phyloP scores from a whole-genome alignment of 1,140 invertebrate genomes.

The Pseudobourletiella spinata region DNA sequence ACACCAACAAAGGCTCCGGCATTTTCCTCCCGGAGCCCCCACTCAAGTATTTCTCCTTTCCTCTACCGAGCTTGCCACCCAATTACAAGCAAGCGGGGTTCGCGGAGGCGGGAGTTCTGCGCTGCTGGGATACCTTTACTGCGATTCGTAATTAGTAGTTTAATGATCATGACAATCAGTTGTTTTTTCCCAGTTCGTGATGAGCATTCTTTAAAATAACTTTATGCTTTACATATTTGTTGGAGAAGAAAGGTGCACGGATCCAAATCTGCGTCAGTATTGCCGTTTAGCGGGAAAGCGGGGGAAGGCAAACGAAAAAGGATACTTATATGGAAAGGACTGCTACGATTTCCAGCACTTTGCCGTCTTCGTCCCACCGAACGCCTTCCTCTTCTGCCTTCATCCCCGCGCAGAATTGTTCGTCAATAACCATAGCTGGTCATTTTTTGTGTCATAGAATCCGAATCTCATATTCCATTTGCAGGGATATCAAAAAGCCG shows the following conservation, averaged over 20 bases:
- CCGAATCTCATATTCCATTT: not conserved
- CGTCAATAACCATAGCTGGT: not conserved
- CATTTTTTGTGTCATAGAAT: not conserved
- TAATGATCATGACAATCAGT: not conserved
- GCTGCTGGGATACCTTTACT: not conserved
- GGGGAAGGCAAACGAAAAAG: not conserved
- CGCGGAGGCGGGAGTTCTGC: not conserved
- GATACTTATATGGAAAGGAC: not conserved
- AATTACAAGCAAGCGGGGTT: not conserved
- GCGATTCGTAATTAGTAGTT: not conserved
- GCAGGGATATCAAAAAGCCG: not conserved
- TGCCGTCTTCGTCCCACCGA: not conserved
- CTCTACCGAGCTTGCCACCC: not conserved
- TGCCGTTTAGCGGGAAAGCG: not conserved
- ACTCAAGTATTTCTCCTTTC: not conserved
- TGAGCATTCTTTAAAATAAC: not conserved
- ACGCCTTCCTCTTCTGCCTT: not conserved
- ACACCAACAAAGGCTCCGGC: not conserved
- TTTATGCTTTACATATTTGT: not conserved
- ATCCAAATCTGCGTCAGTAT: not conserved
- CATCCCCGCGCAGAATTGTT: not conserved
- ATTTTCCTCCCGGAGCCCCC: not conserved
- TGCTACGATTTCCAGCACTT: not conserved
- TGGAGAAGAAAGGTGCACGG: not conserved
- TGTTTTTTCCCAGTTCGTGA: not conserved